Evolutionary conservation across 2,113 vertebrate genomes (phyloP).

Genomic region (Urocitellus parryii): DNA sequence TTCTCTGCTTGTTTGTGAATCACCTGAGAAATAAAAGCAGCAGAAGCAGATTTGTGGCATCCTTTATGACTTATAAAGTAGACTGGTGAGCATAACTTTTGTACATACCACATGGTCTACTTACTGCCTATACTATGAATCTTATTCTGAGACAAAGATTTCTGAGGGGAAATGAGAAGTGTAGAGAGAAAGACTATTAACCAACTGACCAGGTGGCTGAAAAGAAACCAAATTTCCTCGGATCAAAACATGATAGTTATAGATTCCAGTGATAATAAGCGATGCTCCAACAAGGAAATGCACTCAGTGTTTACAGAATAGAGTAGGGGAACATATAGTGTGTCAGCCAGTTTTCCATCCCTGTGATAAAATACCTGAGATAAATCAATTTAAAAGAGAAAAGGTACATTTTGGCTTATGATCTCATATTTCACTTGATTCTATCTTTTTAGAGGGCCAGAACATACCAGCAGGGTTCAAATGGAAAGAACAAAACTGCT

Average conservation of each 20-base stretch:
- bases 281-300: neutral
- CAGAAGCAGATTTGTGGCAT: neutral
- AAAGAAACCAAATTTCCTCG: neutral
- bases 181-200: neutral
- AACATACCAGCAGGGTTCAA: neutral
- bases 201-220: neutral
- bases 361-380: neutral
- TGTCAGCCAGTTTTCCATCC: neutral
- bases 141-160: neutral
- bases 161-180: neutral
- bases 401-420: neutral
- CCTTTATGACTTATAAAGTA: neutral
- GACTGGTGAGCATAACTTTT: neutral
- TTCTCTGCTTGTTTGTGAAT: neutral
- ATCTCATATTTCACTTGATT: neutral
- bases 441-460: neutral
- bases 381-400: neutral
- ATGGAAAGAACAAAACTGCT: neutral
- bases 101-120: neutral
- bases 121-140: neutral
- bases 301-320: neutral
- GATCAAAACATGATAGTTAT: neutral
- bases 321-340: neutral
- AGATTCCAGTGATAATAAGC: neutral
- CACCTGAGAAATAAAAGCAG: neutral